These are phyloP conservation scores for Agrilus cyanescens DNA, from an alignment of 2,888 invertebrate genomes.

Conservation along the genomic window DNA sequence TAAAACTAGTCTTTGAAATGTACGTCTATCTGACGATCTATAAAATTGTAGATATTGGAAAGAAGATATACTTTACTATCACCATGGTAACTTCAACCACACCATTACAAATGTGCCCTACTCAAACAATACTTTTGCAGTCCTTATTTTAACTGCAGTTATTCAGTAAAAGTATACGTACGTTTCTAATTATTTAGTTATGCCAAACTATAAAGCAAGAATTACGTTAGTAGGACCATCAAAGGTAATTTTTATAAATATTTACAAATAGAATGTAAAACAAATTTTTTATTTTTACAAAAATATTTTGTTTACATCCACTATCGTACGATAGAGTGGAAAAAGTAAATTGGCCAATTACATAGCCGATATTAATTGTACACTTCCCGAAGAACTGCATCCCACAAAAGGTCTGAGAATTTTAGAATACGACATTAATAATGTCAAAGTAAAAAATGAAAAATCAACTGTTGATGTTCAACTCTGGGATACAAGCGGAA, in stretches of 20 bases:
- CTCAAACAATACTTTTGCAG: conserved; percentile 4
- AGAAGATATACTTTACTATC: too few species aligned
- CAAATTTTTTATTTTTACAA: too few species aligned
- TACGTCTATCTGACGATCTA: too few species aligned
- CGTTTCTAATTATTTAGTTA: not conserved
- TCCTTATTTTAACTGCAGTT: not conserved
- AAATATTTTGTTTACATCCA: not conserved
- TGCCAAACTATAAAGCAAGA: conserved; percentile 16
- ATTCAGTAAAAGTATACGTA: too few species aligned
- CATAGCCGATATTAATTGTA: conserved; percentile 18
- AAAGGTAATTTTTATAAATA: conserved; percentile 14
- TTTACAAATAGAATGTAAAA: not conserved
- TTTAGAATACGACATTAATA: conserved; percentile 21
- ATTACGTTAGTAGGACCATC: conserved; percentile 21
- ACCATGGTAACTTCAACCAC: too few species aligned
- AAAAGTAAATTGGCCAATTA: conserved; percentile 22
- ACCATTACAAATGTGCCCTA: not conserved
- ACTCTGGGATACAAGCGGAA: conserved; percentile 24
- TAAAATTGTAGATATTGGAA: too few species aligned
- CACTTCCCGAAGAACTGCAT: conserved; percentile 19
- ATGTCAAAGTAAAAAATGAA: conserved; percentile 18
- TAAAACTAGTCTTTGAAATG: too few species aligned
- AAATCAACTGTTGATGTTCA: conserved; percentile 21
- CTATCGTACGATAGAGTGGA: conserved; percentile 15
- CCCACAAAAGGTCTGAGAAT: conserved; percentile 21